phyloP scores from a whole-genome alignment of 1,140 invertebrate species.

The Saccostrea cuccullata region DNA sequence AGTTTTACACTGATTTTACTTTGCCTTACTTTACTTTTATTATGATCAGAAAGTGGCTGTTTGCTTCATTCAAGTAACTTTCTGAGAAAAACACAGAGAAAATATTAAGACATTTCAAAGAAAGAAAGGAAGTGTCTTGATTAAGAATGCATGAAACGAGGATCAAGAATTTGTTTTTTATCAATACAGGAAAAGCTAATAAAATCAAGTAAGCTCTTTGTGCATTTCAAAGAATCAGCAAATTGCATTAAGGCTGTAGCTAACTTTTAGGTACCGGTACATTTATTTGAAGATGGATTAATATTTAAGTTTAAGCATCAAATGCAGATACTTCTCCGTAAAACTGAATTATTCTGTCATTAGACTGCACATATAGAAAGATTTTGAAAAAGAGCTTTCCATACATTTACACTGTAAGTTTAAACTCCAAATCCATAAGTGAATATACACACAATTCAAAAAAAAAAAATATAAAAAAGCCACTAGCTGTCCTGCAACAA shows the following conservation, averaged over 20 bases:
- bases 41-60: no score
- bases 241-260: background rate
- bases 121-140: background rate
- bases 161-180: slow-evolving; percentile 23
- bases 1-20: no score
- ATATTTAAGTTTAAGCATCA: background rate
- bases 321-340: background rate
- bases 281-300: background rate
- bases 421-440: no score
- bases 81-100: background rate
- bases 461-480: no score
- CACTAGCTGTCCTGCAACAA: no score
- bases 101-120: background rate
- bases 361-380: no score
- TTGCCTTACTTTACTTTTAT: no score
- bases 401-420: no score
- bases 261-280: background rate
- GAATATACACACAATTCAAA: no score
- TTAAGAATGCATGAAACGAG: background rate
- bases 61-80: no score
- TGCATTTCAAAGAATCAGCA: background rate
- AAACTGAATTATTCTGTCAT: no score
- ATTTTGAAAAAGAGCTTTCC: no score
- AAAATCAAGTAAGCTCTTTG: slow-evolving; percentile 34
- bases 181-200: background rate